Evolutionary conservation across 2,113 vertebrate genomes (phyloP), one percentile per base, ranked within the genome.

Genomic region (Xyrauchen texanus): DNA sequence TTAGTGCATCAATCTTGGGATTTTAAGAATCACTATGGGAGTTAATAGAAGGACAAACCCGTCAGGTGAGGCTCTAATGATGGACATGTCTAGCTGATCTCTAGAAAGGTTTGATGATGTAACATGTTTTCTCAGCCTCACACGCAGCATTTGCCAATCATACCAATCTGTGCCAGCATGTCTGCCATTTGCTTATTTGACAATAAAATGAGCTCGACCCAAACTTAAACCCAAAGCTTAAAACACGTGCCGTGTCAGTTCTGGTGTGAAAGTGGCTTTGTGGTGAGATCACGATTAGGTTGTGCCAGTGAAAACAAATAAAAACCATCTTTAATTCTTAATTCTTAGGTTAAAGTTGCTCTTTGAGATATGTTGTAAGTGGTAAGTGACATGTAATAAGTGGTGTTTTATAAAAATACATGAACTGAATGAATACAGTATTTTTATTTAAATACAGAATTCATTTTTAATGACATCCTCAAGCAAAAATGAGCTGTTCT

Each of bases 41-140:
- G 21, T 34, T 34, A 34, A 34, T 34, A 34, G 21, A 34, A 34
- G 21, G 21, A 34, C 21, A 34, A 34, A 34, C 21, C 21, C 21
- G 3, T 42, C n/a, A 61, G 70, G 70, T 63, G 12, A 75, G 46
- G 16, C 16, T 34, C 58, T 75, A 52, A 8, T 15, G 60, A 64
- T 13, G 21, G 47, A 65, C 45, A 72, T 47, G n/a, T 21, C n/a
- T 42, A 21, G 57, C 10, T 16, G 49, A 70, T 42, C 51, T 42
- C 21, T 34, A 34, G 21, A 34, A 34, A 1, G 21, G 21, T 11
- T 44, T 21, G 45, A 62, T 76, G 61, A 8, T 9, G 49, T 63
- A 62, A 65, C 45, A 58, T 63, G 71, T 74, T 74, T 57, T 74
- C 58, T 46, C 69, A 72, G 42, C n/a, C 69, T 60, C 49, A 49